Evolutionary conservation across 2,888 invertebrate species (phyloP), one percentile per base, ranked within the genome.

Genomic region (Aquatica leii): DNA sequence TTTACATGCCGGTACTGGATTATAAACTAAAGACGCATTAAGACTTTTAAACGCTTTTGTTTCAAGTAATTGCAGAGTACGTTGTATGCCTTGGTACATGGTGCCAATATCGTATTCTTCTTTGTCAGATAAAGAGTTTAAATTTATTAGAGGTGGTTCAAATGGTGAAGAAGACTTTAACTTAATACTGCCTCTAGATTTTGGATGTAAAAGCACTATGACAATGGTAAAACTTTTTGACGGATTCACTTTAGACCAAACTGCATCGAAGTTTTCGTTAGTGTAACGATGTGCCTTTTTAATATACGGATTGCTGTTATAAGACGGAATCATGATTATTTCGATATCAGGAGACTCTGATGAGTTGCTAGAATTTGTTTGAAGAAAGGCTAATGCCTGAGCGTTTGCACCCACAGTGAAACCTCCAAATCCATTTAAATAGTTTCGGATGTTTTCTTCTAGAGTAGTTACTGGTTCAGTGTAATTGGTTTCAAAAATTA

Each of bases 21-120:
- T 82, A 31, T 84, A 85, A 50, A 86, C 77, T 2, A 88, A 71
- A 14, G 77, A 81, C 0, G 89, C 82, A 0, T 87, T 87, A 17
- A 86, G 83, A 15, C 80, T 81, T 73, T 85, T 84, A 77, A 91
- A 87, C 0, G 88, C 84, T 1, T 84, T 82, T 1, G 88, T 88
- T 9, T 76, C 56, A 0, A 66, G 14, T 17, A 76, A 57, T 1
- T 67, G 61, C 14, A 71, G 14, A 5, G 67, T 49, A 14, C 62
- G 59, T 8, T 86, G 81, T 4, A 90, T 84, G 0, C 87, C 86
- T n/a, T 85, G 82, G 0, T 89, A 82, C n/a, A 90, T 80, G 1
- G 86, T 87, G 14, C 85, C 83, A 1, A 87, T 78, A 72, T 93
- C 92, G 1, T 86, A 78, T 71, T 93, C 92, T n/a, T 70, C 54